phyloP scores from a whole-genome alignment of 2,888 invertebrate genomes.

The Elmis aenea region DNA sequence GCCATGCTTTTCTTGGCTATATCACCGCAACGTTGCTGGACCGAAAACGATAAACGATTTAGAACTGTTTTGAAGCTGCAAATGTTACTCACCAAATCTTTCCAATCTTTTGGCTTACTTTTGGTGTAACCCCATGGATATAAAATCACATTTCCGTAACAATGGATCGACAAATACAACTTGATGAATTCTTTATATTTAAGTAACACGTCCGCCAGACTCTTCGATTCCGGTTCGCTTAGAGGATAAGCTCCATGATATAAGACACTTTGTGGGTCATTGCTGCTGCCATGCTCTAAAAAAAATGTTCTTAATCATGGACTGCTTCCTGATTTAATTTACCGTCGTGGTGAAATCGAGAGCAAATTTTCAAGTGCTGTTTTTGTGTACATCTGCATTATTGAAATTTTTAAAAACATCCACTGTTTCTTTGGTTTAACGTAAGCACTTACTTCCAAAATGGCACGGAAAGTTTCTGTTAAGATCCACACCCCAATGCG shows the following conservation, averaged over 20 bases:
- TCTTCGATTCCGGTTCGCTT: conserved; percentile 32
- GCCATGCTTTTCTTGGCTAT: conserved; percentile 18
- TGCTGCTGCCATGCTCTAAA: conserved; percentile 27
- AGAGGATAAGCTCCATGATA: conserved; percentile 24
- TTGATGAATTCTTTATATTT: conserved; percentile 21
- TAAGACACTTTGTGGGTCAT: conserved; percentile 13
- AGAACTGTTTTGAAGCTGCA: not conserved
- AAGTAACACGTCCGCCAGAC: conserved; percentile 26
- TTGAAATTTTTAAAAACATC: too few species aligned
- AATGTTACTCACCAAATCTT: conserved; percentile 19
- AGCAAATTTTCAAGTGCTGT: too few species aligned
- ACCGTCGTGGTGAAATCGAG: too few species aligned
- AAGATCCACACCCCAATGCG: conserved; percentile 28
- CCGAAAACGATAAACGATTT: conserved; percentile 4
- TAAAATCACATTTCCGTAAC: conserved; percentile 27
- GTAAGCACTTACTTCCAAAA: conserved; percentile 24
- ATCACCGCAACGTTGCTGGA: conserved; percentile 21
- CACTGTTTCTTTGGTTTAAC: too few species aligned
- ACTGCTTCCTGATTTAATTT: too few species aligned
- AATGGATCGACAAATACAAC: conserved; percentile 28
- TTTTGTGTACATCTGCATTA: too few species aligned
- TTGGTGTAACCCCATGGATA: conserved; percentile 29
- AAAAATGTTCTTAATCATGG: too few species aligned
- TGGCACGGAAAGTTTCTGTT: conserved; percentile 29
- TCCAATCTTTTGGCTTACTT: conserved; percentile 13